Base-by-base conservation (phyloP, 1,140 invertebrate species). In the Zaprionus lachaisei region DNA sequence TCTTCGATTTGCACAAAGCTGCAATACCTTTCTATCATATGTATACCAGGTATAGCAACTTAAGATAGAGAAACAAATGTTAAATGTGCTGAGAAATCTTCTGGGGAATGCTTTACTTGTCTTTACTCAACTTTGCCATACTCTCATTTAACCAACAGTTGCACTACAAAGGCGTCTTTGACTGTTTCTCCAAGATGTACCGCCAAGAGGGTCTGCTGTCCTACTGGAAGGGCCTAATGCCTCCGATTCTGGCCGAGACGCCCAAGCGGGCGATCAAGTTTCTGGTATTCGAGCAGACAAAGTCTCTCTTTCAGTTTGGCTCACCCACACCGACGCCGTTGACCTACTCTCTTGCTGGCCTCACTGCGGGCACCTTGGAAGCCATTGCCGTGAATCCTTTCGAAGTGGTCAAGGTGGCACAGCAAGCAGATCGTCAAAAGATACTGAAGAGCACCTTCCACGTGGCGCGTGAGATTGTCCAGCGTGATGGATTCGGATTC, bases 221-320 rank as follows among this genome's bases (percentile, higher is more conserved):
- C 26, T 97, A 97, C 93, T 98, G 97, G 95, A 98, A 98, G 94
- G 98, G 98, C 69, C 97, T 99, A 80, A 79, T 99, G 74, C 98
- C 98, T 4, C 98, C 98, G 11, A 96, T 99, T 85, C 91, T 99
- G 64, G 97, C 97, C n/a, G 98, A 99, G 94, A 99, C 98, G 34
- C 98, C 98, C 6, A 99, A 99, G 94, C 92, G 98, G 91, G 98
- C 98, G 56, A 96, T 97, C 0, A 99, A 99, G 94, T 99, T 98
- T 93, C 96, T 98, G 79, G 97, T 97, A 24, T 99, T 98, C 94
- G 97, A 98, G 93, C 97, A 98, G 93, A 98, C 98, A 84, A 98
- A 98, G 94, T 94, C 95, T 80, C 92, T 97, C 71, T 98, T 98
- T 92, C 93, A 96, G 91, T 97, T 97, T 92, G 96, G 95, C 24